These are phyloP conservation scores for rabbit (Oryctolagus cuniculus) DNA, from an alignment of 2,113 vertebrate genomes.

Conservation along the genomic window DNA sequence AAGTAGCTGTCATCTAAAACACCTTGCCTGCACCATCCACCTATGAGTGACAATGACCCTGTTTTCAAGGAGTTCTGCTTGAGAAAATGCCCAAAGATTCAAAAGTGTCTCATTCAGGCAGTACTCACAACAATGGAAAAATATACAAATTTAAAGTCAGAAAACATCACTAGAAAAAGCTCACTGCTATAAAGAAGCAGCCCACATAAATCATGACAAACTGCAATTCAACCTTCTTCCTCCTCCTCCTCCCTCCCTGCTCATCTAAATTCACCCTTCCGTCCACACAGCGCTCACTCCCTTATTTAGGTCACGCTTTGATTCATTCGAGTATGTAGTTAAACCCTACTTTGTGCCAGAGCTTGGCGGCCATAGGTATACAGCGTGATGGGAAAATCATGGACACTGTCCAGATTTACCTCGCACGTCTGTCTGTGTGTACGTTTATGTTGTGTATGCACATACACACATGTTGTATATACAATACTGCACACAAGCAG, in stretches of 20 bases:
- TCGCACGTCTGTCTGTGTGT: too few relatives aligned
- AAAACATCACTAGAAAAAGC: background rate
- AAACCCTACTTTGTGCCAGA: background rate
- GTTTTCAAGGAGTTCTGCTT: background rate
- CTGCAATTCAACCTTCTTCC: background rate
- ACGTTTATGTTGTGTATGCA: too few relatives aligned
- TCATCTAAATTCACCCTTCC: constrained; percentile 15
- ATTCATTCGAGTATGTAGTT: background rate
- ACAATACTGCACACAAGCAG: background rate
- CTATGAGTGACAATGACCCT: background rate
- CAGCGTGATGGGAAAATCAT: background rate
- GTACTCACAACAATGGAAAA: background rate
- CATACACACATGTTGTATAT: too few relatives aligned
- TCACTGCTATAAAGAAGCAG: background rate
- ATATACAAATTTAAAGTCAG: constrained; percentile 11
- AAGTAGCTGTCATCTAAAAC: background rate
- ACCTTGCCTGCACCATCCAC: background rate
- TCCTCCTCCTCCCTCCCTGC: background rate
- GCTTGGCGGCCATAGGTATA: background rate
- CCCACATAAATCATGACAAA: background rate
- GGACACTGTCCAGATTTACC: background rate
- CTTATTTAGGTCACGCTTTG: background rate
- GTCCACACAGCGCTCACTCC: background rate
- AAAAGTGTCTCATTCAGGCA: background rate
- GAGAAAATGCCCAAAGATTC: background rate